Evolutionary conservation across 2,797 vertebrate species (phyloP).

Genomic region (Tinamus major): DNA sequence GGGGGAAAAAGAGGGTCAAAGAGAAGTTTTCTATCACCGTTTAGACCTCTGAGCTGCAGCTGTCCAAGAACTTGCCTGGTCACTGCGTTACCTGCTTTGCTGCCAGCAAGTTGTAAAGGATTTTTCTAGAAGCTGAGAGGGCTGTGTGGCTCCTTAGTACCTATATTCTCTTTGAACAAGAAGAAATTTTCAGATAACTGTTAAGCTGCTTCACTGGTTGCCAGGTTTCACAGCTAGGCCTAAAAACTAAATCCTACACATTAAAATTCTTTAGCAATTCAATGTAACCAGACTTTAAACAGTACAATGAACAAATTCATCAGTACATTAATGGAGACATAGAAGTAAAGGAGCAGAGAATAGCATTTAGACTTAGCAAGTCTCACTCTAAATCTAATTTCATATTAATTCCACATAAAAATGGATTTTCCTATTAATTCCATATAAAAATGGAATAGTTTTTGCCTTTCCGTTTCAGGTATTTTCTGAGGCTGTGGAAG

Average conservation of each 20-base stretch:
- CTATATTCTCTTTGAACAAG: neutral
- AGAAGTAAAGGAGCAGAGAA: neutral
- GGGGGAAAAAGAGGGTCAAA: neutral
- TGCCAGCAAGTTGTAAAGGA: neutral
- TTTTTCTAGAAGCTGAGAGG: neutral
- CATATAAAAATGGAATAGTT: neutral
- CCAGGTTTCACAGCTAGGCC: neutral
- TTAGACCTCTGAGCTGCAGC: neutral
- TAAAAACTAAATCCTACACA: neutral
- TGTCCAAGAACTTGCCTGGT: neutral
- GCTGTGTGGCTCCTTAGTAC: neutral
- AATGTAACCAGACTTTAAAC: neutral
- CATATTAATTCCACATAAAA: neutral
- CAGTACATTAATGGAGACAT: neutral
- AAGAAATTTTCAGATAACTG: neutral
- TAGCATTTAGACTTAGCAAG: neutral
- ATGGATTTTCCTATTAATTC: neutral
- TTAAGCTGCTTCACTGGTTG: neutral
- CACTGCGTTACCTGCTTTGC: neutral
- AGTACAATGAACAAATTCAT: neutral
- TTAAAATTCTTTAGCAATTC: neutral
- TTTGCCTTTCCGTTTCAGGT: neutral
- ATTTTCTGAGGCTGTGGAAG: slow-evolving; percentile 34
- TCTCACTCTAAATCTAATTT: neutral
- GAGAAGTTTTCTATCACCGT: neutral